Evolutionary conservation across 2,113 vertebrate species (phyloP).

Genomic region (Poecilia latipinna): DNA sequence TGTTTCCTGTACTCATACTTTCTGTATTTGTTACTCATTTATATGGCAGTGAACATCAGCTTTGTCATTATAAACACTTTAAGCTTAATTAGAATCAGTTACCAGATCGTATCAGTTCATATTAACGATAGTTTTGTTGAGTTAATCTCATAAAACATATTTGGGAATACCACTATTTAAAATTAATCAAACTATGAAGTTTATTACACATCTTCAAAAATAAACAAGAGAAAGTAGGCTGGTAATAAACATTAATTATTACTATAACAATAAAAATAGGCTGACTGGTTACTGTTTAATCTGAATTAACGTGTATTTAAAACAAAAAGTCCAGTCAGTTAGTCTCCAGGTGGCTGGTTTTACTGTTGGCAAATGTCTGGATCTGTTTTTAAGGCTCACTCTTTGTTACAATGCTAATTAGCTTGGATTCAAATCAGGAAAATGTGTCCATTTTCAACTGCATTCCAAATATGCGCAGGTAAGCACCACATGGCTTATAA

Average conservation of each 20-base stretch:
- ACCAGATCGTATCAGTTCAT: too few relatives aligned
- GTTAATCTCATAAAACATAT: too few relatives aligned
- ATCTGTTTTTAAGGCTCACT: not conserved
- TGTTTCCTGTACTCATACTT: too few relatives aligned
- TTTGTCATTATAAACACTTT: too few relatives aligned
- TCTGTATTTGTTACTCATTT: too few relatives aligned
- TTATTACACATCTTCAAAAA: not conserved
- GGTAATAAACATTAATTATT: too few relatives aligned
- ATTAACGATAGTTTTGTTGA: too few relatives aligned
- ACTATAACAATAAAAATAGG: not conserved
- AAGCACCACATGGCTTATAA: slow-evolving; percentile 4
- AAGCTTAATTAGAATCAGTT: too few relatives aligned
- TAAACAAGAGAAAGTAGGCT: not conserved
- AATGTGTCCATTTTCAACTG: not conserved
- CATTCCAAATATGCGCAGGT: not conserved
- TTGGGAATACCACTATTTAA: too few relatives aligned
- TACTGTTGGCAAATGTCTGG: not conserved
- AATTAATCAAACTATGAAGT: too few relatives aligned
- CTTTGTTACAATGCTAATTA: not conserved
- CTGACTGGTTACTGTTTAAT: not conserved
- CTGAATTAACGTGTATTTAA: not conserved
- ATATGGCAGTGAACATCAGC: too few relatives aligned
- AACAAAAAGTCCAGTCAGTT: too few relatives aligned
- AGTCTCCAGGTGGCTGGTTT: not conserved
- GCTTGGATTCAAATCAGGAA: not conserved